Percentiles rank a stretch among this genome's conserved stretches.
Conservation (phyloP, 2,888 invertebrate genomes). For the Eremobia ochroleuca region DNA sequence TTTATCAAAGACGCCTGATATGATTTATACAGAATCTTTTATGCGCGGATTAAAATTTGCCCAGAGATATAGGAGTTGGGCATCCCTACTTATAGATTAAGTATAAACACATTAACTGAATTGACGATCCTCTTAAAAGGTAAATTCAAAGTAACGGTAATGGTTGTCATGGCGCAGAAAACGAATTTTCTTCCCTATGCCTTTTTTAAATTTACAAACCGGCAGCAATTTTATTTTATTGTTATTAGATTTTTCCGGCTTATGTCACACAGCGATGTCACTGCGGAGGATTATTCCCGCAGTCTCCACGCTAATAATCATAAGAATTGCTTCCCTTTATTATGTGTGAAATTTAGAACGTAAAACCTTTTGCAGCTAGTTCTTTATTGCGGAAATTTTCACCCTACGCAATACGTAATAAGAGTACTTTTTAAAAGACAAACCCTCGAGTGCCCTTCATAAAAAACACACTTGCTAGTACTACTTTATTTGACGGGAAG, state of each 20-base stretch:
- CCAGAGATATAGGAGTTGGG: conserved; percentile 56
- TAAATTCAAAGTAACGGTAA: conserved; percentile 90
- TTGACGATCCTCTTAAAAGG: conserved; percentile 81
- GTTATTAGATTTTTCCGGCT: conserved; percentile 91
- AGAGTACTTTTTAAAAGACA: conserved; percentile 74
- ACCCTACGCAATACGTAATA: conserved; percentile 72
- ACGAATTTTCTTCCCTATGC: conserved; percentile 89
- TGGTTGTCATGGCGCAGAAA: conserved; percentile 87
- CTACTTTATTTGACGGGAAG: conserved; percentile 81
- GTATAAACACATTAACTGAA: conserved; percentile 77
- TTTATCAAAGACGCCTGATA: conserved; percentile 67
- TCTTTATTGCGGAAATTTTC: conserved; percentile 69
- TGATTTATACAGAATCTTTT: conserved; percentile 70
- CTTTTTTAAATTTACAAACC: conserved; percentile 90
- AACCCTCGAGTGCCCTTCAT: conserved; percentile 73
- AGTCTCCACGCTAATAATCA: conserved; percentile 90
- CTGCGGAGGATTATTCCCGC: conserved; percentile 89
- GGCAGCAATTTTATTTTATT: conserved; percentile 91
- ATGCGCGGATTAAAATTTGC: conserved; percentile 63
- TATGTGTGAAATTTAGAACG: conserved; percentile 90
- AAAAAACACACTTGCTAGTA: conserved; percentile 81
- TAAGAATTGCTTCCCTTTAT: conserved; percentile 90
- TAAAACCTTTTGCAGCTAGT: conserved; percentile 79
- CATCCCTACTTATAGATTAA: conserved; percentile 67
- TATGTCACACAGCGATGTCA: conserved; percentile 89